phyloP scores from a whole-genome alignment of 2,797 vertebrate species.

The Chiloscyllium punctatum region DNA sequence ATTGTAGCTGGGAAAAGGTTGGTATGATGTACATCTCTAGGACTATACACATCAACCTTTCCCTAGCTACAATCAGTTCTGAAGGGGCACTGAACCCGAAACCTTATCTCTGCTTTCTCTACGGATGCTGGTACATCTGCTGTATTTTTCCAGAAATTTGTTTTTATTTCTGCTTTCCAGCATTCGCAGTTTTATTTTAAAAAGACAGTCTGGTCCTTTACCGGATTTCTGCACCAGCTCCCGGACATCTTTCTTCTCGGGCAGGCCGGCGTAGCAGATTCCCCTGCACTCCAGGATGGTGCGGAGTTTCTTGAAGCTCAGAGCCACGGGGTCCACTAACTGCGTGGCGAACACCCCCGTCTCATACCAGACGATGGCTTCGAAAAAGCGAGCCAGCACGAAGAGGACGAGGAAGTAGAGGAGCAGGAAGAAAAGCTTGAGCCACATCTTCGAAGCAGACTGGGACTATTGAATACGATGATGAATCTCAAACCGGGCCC shows the following conservation, averaged over 20 bases:
- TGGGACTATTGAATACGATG: no score
- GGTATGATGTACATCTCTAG: no score
- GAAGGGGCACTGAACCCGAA: no score
- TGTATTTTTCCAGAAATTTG: no score
- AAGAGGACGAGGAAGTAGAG: slow-evolving; percentile 86
- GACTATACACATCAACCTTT: no score
- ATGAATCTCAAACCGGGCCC: background rate
- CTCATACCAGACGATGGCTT: slow-evolving; percentile 91
- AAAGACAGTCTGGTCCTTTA: slow-evolving; percentile 44
- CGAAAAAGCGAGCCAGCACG: slow-evolving; percentile 80
- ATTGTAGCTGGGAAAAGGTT: no score
- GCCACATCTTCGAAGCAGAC: slow-evolving; percentile 70
- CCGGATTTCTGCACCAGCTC: slow-evolving; percentile 89
- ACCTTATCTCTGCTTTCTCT: no score
- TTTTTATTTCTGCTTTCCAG: no score
- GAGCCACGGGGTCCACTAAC: slow-evolving; percentile 84
- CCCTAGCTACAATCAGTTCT: no score
- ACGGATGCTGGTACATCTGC: no score
- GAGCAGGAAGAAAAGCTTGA: slow-evolving; percentile 85
- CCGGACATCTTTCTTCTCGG: slow-evolving; percentile 82
- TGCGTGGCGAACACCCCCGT: slow-evolving; percentile 86
- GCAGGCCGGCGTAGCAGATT: slow-evolving; percentile 77
- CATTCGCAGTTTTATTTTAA: background rate
- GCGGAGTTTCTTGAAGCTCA: slow-evolving; percentile 85
- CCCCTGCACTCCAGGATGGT: slow-evolving; percentile 89